Conservation (phyloP, 2,797 vertebrate genomes). For the Scolopax bukidnonensis region DNA sequence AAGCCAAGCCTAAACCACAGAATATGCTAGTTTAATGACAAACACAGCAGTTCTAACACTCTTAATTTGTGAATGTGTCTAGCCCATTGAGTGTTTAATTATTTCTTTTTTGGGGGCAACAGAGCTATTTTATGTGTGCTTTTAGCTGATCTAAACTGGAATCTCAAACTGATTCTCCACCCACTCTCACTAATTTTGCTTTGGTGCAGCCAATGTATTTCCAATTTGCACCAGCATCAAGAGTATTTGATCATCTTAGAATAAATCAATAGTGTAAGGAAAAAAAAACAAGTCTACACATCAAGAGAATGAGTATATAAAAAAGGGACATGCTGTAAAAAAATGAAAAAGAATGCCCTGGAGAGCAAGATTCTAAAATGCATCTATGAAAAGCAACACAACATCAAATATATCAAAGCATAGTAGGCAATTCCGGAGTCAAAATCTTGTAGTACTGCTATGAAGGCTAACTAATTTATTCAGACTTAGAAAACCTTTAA, state of each 20-base stretch:
- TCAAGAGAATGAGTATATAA: neutral
- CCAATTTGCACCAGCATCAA: neutral
- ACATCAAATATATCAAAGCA: neutral
- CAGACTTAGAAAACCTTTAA: neutral
- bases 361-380: neutral
- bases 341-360: fast-evolving
- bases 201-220: neutral
- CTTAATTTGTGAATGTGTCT: neutral
- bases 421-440: neutral
- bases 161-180: neutral
- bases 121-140: neutral
- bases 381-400: neutral
- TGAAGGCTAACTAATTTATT: neutral
- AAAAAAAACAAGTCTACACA: neutral
- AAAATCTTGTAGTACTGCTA: neutral
- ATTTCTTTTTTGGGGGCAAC: neutral
- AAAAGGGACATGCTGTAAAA: neutral
- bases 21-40: neutral
- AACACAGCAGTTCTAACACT: neutral
- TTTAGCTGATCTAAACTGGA: neutral
- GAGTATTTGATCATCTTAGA: neutral
- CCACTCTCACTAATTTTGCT: neutral
- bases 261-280: neutral
- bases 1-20: neutral
- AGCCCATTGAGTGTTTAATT: neutral